phyloP scores from a whole-genome alignment of 2,888 invertebrate species.

The Pristionchus japonicus region DNA sequence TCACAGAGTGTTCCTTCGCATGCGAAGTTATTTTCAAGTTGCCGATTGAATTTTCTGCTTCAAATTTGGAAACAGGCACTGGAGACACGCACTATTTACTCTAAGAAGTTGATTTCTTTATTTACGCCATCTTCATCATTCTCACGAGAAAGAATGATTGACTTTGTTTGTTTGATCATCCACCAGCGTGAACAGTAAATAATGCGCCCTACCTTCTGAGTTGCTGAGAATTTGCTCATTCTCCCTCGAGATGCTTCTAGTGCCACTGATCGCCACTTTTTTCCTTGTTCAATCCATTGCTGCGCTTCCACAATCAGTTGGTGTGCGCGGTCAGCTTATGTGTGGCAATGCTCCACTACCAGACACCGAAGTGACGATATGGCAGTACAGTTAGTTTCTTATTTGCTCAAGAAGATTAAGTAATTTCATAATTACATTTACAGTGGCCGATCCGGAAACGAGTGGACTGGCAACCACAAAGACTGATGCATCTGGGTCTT shows the following conservation, averaged over 20 bases:
- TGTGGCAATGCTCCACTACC: not conserved
- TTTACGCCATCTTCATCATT: not conserved
- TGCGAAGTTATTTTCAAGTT: no score
- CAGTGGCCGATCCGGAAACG: not conserved
- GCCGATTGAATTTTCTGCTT: no score
- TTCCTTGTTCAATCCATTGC: not conserved
- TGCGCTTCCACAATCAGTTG: not conserved
- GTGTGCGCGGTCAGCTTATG: not conserved
- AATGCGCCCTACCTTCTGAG: not conserved
- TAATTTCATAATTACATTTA: no score
- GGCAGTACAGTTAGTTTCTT: not conserved
- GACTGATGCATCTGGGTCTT: not conserved
- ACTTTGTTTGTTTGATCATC: not conserved
- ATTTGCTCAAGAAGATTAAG: no score
- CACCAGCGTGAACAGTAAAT: not conserved
- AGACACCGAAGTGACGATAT: not conserved
- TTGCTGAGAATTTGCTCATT: not conserved
- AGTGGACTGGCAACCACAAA: not conserved
- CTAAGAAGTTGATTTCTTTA: not conserved
- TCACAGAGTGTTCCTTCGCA: no score
- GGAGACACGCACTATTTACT: no score
- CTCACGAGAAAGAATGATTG: not conserved
- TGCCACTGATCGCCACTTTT: not conserved
- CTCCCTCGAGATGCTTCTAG: not conserved
- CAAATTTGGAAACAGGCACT: no score